Evolutionary conservation across 1,140 invertebrate genomes (phyloP).

Genomic region (Diuraphis noxia): DNA sequence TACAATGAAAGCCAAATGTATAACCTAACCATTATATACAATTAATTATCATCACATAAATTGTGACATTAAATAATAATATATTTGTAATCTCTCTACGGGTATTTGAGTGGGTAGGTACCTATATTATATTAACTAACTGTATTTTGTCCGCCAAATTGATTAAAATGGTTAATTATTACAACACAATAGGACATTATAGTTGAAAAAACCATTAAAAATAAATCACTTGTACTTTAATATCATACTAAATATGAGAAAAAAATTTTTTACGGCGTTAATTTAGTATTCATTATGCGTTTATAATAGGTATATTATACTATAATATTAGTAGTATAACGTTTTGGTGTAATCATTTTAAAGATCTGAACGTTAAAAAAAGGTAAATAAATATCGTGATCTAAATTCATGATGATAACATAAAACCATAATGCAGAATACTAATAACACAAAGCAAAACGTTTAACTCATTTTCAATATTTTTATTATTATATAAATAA

Average conservation of each 20-base stretch:
- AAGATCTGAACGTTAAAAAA: neutral
- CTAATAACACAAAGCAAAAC: neutral
- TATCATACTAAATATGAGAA: neutral
- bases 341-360: neutral
- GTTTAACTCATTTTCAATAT: neutral
- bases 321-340: no score
- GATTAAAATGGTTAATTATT: neutral
- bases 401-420: neutral
- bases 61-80: neutral
- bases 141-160: neutral
- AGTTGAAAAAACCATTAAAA: neutral
- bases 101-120: neutral
- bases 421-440: no score
- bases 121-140: neutral
- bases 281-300: neutral
- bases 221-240: neutral
- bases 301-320: neutral
- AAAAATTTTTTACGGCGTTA: neutral
- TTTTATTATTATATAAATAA: neutral
- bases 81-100: neutral
- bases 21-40: neutral
- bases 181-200: neutral
- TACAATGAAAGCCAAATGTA: neutral
- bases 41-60: neutral
- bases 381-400: neutral